Conservation (phyloP, 2,888 invertebrate species). For the Ornithoptera priamus region DNA sequence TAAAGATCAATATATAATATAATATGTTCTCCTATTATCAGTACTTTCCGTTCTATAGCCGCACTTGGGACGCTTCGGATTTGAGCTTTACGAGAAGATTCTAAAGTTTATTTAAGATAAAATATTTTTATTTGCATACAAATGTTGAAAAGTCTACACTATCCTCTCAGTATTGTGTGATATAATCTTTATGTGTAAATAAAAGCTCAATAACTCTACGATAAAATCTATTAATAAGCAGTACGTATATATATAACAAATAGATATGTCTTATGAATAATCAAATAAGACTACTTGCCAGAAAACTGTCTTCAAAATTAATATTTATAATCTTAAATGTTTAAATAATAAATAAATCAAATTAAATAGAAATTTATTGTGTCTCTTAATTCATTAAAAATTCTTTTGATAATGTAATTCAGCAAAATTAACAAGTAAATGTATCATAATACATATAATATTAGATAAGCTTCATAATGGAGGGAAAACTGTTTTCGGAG, state of each 20-base stretch:
- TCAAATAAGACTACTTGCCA: background rate
- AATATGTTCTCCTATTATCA: background rate
- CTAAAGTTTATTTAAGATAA: background rate
- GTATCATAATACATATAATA: background rate
- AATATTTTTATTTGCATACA: slow-evolving; percentile 1
- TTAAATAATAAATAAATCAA: background rate
- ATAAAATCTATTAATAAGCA: background rate
- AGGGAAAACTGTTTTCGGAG: no score
- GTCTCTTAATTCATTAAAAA: background rate
- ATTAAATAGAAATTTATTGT: background rate
- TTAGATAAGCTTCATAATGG: no score
- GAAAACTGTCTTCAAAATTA: background rate
- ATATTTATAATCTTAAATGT: background rate
- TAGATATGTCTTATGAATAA: background rate
- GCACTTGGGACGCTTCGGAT: background rate
- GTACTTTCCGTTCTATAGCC: background rate
- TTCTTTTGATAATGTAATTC: background rate
- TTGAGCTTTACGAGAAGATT: background rate
- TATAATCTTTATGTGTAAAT: background rate
- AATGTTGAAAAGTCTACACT: background rate
- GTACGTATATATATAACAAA: background rate
- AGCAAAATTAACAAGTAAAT: background rate
- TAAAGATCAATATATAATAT: background rate
- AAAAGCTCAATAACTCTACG: background rate
- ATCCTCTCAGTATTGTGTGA: slow-evolving; percentile 3